A percentile compares a stretch with the other conserved stretches of the same genome.
Conservation (phyloP, 2,797 vertebrate genomes). For the Anableps anableps region DNA sequence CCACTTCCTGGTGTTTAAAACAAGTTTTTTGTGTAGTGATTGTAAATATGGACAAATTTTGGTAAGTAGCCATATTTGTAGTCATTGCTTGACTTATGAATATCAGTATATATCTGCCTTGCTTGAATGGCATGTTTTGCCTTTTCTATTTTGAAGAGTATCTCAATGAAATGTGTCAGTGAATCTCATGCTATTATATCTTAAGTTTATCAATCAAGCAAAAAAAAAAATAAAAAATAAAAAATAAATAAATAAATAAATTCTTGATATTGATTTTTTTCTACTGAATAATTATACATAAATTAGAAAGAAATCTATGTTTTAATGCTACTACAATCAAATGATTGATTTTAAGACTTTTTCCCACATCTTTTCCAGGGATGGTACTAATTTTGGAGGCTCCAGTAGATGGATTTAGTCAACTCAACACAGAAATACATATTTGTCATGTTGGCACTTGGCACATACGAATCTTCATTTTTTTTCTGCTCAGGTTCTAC, state of each 20-base stretch:
- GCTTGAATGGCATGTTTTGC: background rate
- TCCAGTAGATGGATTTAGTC: background rate
- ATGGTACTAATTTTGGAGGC: background rate
- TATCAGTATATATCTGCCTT: no score
- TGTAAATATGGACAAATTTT: no score
- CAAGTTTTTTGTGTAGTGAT: no score
- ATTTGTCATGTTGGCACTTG: background rate
- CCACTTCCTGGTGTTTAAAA: no score
- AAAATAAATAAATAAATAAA: background rate
- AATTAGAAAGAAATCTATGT: background rate
- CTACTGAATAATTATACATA: background rate
- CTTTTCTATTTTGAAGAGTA: background rate
- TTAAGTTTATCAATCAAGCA: background rate
- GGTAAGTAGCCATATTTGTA: no score
- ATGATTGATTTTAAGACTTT: background rate
- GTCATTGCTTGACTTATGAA: no score
- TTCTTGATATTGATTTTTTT: background rate
- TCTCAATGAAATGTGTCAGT: background rate
- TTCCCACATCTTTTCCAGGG: background rate
- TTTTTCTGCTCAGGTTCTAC: slow-evolving; percentile 87
- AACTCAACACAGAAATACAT: background rate
- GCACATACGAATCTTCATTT: background rate
- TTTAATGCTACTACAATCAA: background rate
- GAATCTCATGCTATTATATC: background rate
- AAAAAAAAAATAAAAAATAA: background rate